Evolutionary conservation across 2,113 vertebrate species (phyloP).

Genomic region (Rhinopomastus cyanomelas): DNA sequence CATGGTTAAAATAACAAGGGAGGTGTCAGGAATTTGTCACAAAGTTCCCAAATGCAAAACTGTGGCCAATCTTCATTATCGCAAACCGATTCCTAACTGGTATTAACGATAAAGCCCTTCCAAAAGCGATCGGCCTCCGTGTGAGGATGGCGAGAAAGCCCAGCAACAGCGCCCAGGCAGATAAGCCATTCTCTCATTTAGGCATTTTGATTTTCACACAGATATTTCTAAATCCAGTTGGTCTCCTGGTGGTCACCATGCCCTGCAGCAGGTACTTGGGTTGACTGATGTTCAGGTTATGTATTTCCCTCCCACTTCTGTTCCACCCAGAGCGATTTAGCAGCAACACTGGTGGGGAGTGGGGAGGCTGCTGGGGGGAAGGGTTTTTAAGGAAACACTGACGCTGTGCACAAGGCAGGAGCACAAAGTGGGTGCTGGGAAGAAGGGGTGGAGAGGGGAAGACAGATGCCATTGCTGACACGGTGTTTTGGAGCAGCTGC

Average conservation of each 20-base stretch:
- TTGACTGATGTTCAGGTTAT: too few relatives aligned
- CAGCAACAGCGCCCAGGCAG: background rate
- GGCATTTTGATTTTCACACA: background rate
- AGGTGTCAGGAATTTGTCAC: background rate
- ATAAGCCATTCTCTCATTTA: background rate
- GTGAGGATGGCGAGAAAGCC: background rate
- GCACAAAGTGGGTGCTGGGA: too few relatives aligned
- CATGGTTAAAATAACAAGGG: background rate
- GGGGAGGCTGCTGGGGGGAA: too few relatives aligned
- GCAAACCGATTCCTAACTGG: background rate
- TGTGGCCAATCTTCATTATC: background rate
- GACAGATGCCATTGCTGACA: too few relatives aligned
- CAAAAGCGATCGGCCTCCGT: background rate
- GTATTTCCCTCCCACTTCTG: too few relatives aligned
- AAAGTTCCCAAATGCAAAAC: background rate
- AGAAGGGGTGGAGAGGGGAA: too few relatives aligned
- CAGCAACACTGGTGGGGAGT: too few relatives aligned
- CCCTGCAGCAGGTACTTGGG: background rate
- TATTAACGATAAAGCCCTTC: background rate
- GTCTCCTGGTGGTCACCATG: background rate
- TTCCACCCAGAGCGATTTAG: too few relatives aligned
- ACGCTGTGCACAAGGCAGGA: too few relatives aligned
- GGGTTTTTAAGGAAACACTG: too few relatives aligned
- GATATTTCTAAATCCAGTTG: background rate
- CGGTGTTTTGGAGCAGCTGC: too few relatives aligned